Conservation (phyloP, 2,113 vertebrate genomes). For the Lophius piscatorius region DNA sequence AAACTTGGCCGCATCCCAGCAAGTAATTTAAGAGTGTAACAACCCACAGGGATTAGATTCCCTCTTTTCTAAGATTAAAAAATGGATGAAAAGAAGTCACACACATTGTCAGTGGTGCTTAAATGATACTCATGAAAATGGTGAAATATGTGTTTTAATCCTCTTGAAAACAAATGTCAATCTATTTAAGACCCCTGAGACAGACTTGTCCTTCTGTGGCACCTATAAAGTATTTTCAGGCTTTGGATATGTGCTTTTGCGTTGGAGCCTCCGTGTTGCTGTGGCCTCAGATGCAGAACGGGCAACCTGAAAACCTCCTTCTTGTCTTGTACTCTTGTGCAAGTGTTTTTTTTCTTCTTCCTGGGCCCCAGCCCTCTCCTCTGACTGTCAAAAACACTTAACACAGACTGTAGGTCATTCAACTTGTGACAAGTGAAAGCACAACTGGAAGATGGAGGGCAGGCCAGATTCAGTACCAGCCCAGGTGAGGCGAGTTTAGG, state of each 20-base stretch:
- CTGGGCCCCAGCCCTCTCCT: slow-evolving; percentile 5
- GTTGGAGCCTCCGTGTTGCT: slow-evolving; percentile 7
- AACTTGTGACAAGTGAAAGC: slow-evolving; percentile 73
- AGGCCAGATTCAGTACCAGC: slow-evolving; percentile 28
- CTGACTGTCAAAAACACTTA: slow-evolving; percentile 41
- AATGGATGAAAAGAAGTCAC: slow-evolving; percentile 65
- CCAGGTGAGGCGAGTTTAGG: slow-evolving; percentile 62
- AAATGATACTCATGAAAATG: slow-evolving; percentile 39
- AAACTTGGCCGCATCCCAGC: slow-evolving; percentile 65
- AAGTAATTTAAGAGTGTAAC: slow-evolving; percentile 67
- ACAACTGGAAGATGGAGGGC: slow-evolving; percentile 36
- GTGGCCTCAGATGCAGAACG: slow-evolving; percentile 30
- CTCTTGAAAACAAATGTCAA: slow-evolving; percentile 27
- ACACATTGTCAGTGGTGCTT: slow-evolving; percentile 57
- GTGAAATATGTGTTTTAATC: slow-evolving; percentile 18
- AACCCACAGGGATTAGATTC: slow-evolving; percentile 63
- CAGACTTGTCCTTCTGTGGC: slow-evolving; percentile 6
- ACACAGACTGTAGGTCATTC: slow-evolving; percentile 78
- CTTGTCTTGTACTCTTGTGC: slow-evolving; percentile 43
- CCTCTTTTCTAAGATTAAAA: slow-evolving; percentile 67
- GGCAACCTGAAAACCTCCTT: slow-evolving; percentile 22
- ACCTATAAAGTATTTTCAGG: background rate
- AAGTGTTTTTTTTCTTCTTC: slow-evolving; percentile 46
- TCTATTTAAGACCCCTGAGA: slow-evolving; percentile 22
- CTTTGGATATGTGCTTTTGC: background rate